Evolutionary conservation across 2,797 vertebrate species (phyloP).

Genomic region (Xenentodon cancila): DNA sequence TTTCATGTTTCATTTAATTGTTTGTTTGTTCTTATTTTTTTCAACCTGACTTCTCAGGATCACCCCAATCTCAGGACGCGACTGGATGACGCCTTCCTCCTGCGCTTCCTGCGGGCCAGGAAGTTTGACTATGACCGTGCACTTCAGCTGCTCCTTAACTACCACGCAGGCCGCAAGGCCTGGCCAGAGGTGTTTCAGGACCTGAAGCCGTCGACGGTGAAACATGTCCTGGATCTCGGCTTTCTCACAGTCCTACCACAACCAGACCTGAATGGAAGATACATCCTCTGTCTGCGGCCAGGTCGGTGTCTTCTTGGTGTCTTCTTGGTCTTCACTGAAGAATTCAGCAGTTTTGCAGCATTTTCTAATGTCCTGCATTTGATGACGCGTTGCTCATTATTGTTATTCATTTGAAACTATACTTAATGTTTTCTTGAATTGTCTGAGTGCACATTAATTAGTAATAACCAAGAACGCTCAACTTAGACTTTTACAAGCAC

Average conservation of each 20-base stretch:
- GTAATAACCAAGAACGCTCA: no score
- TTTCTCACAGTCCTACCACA: constrained; percentile 94
- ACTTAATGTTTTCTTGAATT: not conserved
- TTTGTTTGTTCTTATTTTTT: not conserved
- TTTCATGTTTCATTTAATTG: not conserved
- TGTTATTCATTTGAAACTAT: not conserved
- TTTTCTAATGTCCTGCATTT: not conserved
- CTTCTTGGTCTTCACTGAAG: not conserved
- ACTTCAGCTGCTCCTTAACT: constrained; percentile 94
- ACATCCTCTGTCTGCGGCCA: constrained; percentile 92
- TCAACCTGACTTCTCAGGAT: constrained; percentile 78
- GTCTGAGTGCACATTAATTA: not conserved
- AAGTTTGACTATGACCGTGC: constrained; percentile 98
- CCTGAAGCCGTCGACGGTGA: constrained; percentile 91
- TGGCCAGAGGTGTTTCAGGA: constrained; percentile 97
- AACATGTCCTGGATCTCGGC: constrained; percentile 91
- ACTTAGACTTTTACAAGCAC: not conserved
- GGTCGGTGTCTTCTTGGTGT: constrained; percentile 75
- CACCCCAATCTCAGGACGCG: constrained; percentile 90
- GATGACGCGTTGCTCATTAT: not conserved
- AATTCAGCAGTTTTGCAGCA: not conserved
- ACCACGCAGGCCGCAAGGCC: constrained; percentile 90
- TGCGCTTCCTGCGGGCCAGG: constrained; percentile 96
- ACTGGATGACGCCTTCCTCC: constrained; percentile 92
- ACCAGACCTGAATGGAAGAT: constrained; percentile 89